Base-by-base conservation (phyloP, 2,797 vertebrate species). In the Sylvia borin region DNA sequence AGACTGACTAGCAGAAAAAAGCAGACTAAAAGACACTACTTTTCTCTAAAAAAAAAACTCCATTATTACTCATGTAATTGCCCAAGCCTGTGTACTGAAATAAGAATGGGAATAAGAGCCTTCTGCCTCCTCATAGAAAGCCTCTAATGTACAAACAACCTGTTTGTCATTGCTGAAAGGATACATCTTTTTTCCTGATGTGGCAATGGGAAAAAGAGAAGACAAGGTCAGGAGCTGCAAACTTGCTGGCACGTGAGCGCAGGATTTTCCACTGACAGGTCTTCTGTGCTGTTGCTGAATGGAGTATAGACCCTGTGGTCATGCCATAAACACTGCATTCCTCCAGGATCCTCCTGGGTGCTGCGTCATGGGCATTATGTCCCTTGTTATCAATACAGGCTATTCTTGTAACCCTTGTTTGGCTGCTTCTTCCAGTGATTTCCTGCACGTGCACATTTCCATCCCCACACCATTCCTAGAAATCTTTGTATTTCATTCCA, bases 321-420 rank as follows among this genome's bases (percentile, higher is more conserved):
- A 62, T 78, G 82, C 82, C 88, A 66, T 85, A 93, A 96, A 57
- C 42, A 13, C 32, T 11, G 10, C 93, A 85, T 91, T 85, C 95
- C 90, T 94, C 50, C 11, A 3, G n/a, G 77, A 40, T 71, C 27
- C 57, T 92, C 32, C 78, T 45, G 51, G 47, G 22, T 18, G 36
- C 79, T 75, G 40, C 54, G 53, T 53, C 61, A 18, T 62, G 88
- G 80, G 91, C 95, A 90, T 68, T 29, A 27, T 51, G 76, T 88
- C 54, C 40, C 32, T 84, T 72, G 70, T 95, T 96, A 95, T 93
- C 95, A 72, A 58, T 80, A 94, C 90, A 90, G 92, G 95, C 88
- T 92, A 70, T 84, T 94, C 94, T 88, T 88, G 94, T 95, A 92
- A 66, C 91, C 96, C 96, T 87, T 90, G 95, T 94, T 95, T 10